Evolutionary conservation across 2,888 invertebrate species (phyloP), one percentile per base, ranked within the genome.

Genomic region (Xiphydria camelus): DNA sequence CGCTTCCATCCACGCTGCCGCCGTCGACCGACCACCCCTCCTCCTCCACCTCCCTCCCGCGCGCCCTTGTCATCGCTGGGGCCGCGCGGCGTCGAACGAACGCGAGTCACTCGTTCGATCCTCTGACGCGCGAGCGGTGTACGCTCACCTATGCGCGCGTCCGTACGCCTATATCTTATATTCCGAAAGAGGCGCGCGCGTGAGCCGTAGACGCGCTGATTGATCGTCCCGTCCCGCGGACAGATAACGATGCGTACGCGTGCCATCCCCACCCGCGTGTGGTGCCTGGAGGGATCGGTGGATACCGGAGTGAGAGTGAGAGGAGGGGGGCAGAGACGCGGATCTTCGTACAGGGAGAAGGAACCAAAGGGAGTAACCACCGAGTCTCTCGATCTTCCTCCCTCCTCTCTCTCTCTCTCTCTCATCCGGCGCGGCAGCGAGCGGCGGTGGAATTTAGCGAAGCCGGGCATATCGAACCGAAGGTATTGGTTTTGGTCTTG

Each of bases 211-310:
- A 39, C 53, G 43, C 33, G 47, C 53, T 61, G 69, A 70, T 66
- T 67, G 68, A 69, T 70, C 68, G 64, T 55, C 26, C 26, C 35
- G 34, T 31, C 29, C 19, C 40, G 53, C 42, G 50, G 57, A 49
- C 50, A 62, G 58, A 65, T 66, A 70, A 70, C 65, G 66, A 68
- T 61, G 53, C 51, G 54, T 53, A 60, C 70, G 68, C 68, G 68
- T 70, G 68, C 61, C 64, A 54, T 41, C 35, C 19, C 41, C 37
- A 40, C 12, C 20, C 12, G 10, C 12, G 26, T 26, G 4, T 25
- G 2, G 26, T 26, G 10, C 14, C 10, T 9, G 26, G 26, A 26
- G 14, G 7, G 26, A 26, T 12, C n/a, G n/a, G n/a, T n/a, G n/a
- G n/a, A n/a, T n/a, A n/a, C n/a, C n/a, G n/a, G n/a, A n/a, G n/a